Conservation (phyloP, 30 jellyfish, hydroid and myxozoan species). For the Calvadosia cruxmelitensis region DNA sequence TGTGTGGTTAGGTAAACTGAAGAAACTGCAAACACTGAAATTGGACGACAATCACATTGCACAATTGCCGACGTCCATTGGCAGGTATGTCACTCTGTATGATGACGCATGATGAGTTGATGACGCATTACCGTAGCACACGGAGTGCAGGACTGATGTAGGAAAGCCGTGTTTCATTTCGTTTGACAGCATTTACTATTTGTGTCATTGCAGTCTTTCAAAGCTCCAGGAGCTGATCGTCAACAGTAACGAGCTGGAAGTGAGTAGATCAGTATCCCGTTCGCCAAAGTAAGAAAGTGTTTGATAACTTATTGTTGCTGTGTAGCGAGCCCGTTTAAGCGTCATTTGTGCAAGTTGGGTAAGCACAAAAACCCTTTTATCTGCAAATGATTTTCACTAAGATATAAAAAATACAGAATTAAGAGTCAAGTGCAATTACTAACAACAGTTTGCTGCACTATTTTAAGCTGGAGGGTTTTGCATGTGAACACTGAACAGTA, state of each 20-base stretch:
- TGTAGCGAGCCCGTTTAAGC: no score
- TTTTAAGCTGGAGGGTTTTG: no score
- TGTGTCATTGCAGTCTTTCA: conserved; percentile 35
- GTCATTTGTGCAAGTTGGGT: no score
- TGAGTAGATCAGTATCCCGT: conserved; percentile 8
- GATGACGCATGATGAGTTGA: background rate
- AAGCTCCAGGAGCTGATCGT: conserved; percentile 64
- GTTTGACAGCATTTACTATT: background rate
- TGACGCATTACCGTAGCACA: background rate
- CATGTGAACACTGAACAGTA: no score
- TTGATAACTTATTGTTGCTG: no score
- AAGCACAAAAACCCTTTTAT: no score
- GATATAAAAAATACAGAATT: no score
- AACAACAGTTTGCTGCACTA: no score
- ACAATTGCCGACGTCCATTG: conserved; percentile 79
- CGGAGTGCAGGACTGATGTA: background rate
- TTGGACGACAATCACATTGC: conserved; percentile 84
- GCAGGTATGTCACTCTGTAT: conserved; percentile 63
- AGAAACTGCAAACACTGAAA: conserved; percentile 62
- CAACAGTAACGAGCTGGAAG: conserved; percentile 79
- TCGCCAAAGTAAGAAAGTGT: no score
- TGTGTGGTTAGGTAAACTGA: conserved; percentile 54
- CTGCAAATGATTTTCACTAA: no score
- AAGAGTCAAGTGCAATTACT: no score
- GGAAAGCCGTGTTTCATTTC: background rate